Percentiles rank a stretch among this genome's conserved stretches.
Conservation (phyloP, 2,888 invertebrate genomes). For the Ochropleura leucogaster region DNA sequence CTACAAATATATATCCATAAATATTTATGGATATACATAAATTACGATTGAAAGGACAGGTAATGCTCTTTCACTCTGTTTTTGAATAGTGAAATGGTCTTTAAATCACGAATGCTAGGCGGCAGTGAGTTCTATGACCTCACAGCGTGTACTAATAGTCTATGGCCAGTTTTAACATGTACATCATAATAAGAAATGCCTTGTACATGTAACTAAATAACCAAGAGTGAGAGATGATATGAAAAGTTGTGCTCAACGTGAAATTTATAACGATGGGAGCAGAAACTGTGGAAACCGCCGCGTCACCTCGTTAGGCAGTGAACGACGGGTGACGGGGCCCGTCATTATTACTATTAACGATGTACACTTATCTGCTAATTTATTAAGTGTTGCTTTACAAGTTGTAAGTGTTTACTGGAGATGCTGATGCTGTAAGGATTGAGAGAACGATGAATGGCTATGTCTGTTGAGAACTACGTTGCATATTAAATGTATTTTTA, state of each 20-base stretch:
- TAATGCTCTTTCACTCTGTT: too few species aligned
- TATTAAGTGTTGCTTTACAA: slow-evolving; percentile 27
- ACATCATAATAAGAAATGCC: neutral
- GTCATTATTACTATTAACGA: slow-evolving; percentile 54
- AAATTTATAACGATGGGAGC: slow-evolving; percentile 34
- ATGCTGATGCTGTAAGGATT: neutral
- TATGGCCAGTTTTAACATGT: too few species aligned
- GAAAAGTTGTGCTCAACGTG: slow-evolving; percentile 25
- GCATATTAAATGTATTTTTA: neutral
- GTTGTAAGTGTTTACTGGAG: slow-evolving; percentile 25
- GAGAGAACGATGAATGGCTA: neutral
- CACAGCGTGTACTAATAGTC: too few species aligned
- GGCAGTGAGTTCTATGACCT: too few species aligned
- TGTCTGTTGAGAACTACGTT: neutral
- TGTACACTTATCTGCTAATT: slow-evolving; percentile 45
- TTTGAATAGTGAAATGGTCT: too few species aligned
- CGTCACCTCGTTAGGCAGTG: slow-evolving; percentile 49
- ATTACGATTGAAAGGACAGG: too few species aligned
- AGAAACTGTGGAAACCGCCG: slow-evolving; percentile 21
- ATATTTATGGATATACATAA: too few species aligned
- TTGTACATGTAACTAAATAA: neutral
- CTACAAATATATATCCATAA: too few species aligned
- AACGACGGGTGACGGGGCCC: slow-evolving; percentile 43
- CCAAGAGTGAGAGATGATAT: neutral
- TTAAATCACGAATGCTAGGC: too few species aligned